Evolutionary conservation across 2,888 invertebrate species (phyloP).

Genomic region (Drosophila imparisetae): DNA sequence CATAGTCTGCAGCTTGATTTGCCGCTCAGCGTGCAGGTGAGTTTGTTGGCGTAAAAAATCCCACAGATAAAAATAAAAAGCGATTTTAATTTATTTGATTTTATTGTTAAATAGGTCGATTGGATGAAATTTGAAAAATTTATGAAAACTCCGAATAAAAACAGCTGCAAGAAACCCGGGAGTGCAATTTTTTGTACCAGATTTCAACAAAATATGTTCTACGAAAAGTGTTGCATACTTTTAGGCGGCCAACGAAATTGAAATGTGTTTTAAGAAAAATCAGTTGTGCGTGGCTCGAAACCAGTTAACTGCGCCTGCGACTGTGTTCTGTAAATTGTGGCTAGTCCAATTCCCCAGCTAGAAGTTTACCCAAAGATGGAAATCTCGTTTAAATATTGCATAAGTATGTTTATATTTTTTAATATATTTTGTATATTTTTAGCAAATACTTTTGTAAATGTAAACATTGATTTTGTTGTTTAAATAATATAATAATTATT

Average conservation of each 20-base stretch:
- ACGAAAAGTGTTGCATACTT: constrained; percentile 23
- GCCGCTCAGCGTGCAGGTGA: not conserved
- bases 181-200: not conserved
- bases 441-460: constrained; percentile 76
- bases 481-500: constrained; percentile 67
- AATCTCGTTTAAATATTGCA: constrained; percentile 12
- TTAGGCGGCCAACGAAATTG: not conserved
- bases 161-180: not conserved
- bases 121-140: no score
- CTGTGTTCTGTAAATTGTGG: not conserved
- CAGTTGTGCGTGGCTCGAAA: not conserved
- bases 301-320: not conserved
- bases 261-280: not conserved
- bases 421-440: constrained; percentile 42
- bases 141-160: not conserved
- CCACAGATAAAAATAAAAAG: no score
- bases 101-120: not conserved
- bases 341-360: not conserved
- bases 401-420: constrained; percentile 29
- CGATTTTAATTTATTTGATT: not conserved
- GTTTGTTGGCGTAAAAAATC: not conserved
- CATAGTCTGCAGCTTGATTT: not conserved
- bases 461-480: constrained; percentile 66
- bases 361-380: not conserved
- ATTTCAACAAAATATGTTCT: not conserved